phyloP scores from a whole-genome alignment of 1,140 invertebrate genomes.

The Lasioglossum albipes region DNA sequence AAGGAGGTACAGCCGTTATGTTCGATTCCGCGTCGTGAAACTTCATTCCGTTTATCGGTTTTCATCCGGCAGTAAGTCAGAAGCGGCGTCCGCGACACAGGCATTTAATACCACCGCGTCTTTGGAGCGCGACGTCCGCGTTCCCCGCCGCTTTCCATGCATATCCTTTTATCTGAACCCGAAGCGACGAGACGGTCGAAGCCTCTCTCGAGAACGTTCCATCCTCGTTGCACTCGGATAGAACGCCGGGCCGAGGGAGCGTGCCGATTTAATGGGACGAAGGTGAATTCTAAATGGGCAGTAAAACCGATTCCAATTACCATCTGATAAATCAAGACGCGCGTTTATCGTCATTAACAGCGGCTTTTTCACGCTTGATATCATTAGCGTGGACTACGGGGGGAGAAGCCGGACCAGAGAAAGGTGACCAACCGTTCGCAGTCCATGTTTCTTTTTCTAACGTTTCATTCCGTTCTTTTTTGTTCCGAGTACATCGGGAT shows the following conservation, averaged over 20 bases:
- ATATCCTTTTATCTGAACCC: constrained; percentile 2
- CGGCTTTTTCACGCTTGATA: constrained; percentile 37
- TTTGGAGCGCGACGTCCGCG: constrained; percentile 10
- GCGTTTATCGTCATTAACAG: constrained; percentile 29
- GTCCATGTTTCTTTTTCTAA: too few relatives aligned
- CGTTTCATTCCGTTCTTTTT: not conserved
- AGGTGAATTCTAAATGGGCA: constrained; percentile 2
- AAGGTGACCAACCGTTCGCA: constrained; percentile 4
- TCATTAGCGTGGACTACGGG: constrained; percentile 30
- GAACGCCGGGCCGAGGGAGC: too few relatives aligned
- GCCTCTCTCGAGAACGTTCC: not conserved
- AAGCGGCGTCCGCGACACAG: too few relatives aligned
- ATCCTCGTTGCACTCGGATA: not conserved
- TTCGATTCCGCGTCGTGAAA: too few relatives aligned
- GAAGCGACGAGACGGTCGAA: not conserved
- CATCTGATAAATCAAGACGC: constrained; percentile 38
- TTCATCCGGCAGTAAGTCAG: too few relatives aligned
- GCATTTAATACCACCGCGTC: not conserved
- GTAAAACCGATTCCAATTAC: constrained; percentile 40
- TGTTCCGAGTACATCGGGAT: not conserved
- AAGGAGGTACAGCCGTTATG: too few relatives aligned
- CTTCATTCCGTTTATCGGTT: too few relatives aligned
- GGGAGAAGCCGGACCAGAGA: not conserved
- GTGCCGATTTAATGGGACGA: constrained; percentile 15
- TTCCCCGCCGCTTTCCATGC: constrained; percentile 3